Evolutionary conservation across 2,113 vertebrate genomes (phyloP).

Genomic region (Eulacestoma nigropectus): DNA sequence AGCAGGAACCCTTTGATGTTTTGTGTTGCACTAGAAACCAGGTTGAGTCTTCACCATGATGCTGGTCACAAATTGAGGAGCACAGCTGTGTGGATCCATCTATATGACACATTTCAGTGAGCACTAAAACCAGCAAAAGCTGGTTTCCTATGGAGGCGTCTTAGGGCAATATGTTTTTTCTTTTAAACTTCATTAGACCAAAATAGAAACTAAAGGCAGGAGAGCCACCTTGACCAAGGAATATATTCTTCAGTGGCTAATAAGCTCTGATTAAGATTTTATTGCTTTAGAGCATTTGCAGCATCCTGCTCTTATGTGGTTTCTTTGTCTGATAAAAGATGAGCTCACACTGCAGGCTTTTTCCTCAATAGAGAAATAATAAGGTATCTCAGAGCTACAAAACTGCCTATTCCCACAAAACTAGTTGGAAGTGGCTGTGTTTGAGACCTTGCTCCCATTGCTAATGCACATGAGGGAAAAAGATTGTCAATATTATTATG

Average conservation of each 20-base stretch:
- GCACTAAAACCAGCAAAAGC: not conserved
- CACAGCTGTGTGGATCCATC: not conserved
- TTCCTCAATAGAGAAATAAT: not conserved
- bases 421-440: not conserved
- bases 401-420: not conserved
- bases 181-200: not conserved
- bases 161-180: not conserved
- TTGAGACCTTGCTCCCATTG: not conserved
- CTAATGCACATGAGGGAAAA: not conserved
- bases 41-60: not conserved
- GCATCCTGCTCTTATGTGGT: not conserved
- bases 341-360: conserved; percentile 2
- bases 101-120: not conserved
- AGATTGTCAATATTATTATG: not conserved
- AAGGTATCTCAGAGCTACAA: not conserved
- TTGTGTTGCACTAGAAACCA: not conserved
- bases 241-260: not conserved
- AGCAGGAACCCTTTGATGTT: not conserved
- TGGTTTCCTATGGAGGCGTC: not conserved
- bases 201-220: not conserved
- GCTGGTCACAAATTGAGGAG: not conserved
- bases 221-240: not conserved
- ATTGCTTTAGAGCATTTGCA: conserved; percentile 35
- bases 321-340: conserved; percentile 33
- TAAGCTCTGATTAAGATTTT: conserved; percentile 43